These are phyloP conservation scores for Megathymus violae DNA, from an alignment of 1,140 invertebrate species.

Conservation along the genomic window DNA sequence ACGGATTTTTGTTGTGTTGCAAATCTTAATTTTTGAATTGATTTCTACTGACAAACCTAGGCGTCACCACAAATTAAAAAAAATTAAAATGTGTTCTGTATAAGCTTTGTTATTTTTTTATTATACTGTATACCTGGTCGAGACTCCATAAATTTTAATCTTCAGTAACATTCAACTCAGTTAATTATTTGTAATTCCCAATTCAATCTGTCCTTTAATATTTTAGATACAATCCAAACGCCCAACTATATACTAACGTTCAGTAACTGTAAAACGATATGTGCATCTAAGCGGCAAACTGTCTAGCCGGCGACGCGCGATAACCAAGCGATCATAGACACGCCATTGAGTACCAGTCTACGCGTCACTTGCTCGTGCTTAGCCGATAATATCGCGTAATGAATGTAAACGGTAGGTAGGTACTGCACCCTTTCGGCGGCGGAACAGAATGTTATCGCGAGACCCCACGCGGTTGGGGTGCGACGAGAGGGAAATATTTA, in stretches of 20 bases:
- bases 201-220: too few relatives aligned
- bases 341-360: slow-evolving; percentile 69
- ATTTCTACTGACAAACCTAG: too few relatives aligned
- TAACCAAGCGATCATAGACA: slow-evolving; percentile 47
- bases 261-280: slow-evolving; percentile 1
- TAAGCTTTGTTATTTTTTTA: too few relatives aligned
- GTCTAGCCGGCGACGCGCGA: slow-evolving; percentile 37
- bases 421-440: slow-evolving; percentile 41
- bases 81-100: too few relatives aligned
- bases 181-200: too few relatives aligned
- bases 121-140: too few relatives aligned
- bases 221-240: too few relatives aligned
- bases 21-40: too few relatives aligned
- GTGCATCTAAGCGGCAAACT: slow-evolving; percentile 20
- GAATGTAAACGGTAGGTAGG: slow-evolving; percentile 63
- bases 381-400: slow-evolving; percentile 73
- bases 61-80: too few relatives aligned
- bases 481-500: slow-evolving; percentile 27
- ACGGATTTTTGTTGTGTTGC: too few relatives aligned
- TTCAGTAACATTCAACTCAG: too few relatives aligned
- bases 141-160: too few relatives aligned
- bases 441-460: slow-evolving; percentile 65
- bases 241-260: neutral
- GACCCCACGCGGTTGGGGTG: slow-evolving; percentile 53
- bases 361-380: slow-evolving; percentile 49